Evolutionary conservation across 2,797 vertebrate species (phyloP).

Genomic region (Natrix natrix): DNA sequence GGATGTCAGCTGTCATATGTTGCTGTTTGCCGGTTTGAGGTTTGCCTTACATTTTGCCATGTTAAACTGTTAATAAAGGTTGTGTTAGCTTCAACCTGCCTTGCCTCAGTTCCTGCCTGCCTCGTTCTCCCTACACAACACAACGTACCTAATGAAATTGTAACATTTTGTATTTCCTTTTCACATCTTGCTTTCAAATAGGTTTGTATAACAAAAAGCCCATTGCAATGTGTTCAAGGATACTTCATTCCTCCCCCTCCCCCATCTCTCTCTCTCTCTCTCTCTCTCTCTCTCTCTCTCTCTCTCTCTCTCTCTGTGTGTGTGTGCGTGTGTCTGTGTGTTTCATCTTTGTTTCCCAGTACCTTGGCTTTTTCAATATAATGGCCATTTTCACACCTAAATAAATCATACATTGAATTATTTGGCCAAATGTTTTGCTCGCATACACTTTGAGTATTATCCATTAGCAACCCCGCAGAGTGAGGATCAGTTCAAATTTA

Average conservation of each 20-base stretch:
- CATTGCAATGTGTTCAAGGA: constrained; percentile 26
- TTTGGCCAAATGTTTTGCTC: constrained; percentile 78
- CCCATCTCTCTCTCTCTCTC: too few relatives aligned
- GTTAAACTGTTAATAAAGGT: too few relatives aligned
- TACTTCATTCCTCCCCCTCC: constrained; percentile 27
- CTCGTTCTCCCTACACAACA: background rate
- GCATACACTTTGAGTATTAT: constrained; percentile 83
- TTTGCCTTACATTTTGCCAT: too few relatives aligned
- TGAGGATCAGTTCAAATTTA: constrained; percentile 63
- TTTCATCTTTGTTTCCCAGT: constrained; percentile 31
- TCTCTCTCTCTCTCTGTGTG: too few relatives aligned
- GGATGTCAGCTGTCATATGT: too few relatives aligned
- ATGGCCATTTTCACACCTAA: constrained; percentile 77
- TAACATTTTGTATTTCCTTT: background rate
- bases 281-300: too few relatives aligned
- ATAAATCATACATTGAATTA: constrained; percentile 85
- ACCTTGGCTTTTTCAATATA: constrained; percentile 53
- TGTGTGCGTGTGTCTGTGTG: too few relatives aligned
- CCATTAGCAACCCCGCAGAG: constrained; percentile 66
- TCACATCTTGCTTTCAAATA: background rate
- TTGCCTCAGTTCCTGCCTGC: too few relatives aligned
- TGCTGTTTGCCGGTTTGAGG: too few relatives aligned
- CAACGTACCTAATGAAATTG: background rate
- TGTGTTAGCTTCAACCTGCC: too few relatives aligned
- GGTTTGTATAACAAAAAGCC: background rate